Percentiles rank a stretch among this genome's conserved stretches.
Conservation (phyloP, 2,113 vertebrate genomes). For the Mellivora capensis region DNA sequence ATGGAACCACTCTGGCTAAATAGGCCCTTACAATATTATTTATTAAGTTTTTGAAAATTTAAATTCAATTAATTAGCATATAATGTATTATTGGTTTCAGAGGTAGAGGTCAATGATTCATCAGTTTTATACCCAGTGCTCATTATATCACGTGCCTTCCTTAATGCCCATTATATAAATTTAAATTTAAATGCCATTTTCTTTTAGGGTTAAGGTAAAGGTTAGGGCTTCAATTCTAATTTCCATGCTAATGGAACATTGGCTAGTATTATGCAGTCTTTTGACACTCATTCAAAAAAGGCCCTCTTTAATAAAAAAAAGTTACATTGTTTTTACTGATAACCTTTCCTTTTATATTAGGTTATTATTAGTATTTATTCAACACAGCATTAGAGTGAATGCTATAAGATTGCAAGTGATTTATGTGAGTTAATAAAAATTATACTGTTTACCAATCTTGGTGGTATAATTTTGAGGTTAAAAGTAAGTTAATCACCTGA, state of each 20-base stretch:
- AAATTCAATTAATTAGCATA: neutral
- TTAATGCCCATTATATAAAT: neutral
- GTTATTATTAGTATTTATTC: neutral
- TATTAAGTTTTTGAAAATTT: neutral
- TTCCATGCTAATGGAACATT: neutral
- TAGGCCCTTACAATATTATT: neutral
- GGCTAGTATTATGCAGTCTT: neutral
- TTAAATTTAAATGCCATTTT: constrained; percentile 4
- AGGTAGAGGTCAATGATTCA: neutral
- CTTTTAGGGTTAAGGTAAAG: neutral
- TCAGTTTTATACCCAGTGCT: neutral
- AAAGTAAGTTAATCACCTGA: neutral
- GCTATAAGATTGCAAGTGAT: neutral
- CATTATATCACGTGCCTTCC: neutral
- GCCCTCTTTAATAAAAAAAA: neutral
- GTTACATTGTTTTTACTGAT: neutral
- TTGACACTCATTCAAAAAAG: neutral
- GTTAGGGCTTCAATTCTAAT: neutral
- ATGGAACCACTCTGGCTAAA: no score
- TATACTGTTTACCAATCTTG: neutral
- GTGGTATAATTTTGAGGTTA: neutral
- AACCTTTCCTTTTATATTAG: neutral
- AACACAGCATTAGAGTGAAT: neutral
- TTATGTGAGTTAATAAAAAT: neutral
- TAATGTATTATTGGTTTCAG: neutral